Conservation (phyloP, 2,888 invertebrate species). For the Biston stratarius region DNA sequence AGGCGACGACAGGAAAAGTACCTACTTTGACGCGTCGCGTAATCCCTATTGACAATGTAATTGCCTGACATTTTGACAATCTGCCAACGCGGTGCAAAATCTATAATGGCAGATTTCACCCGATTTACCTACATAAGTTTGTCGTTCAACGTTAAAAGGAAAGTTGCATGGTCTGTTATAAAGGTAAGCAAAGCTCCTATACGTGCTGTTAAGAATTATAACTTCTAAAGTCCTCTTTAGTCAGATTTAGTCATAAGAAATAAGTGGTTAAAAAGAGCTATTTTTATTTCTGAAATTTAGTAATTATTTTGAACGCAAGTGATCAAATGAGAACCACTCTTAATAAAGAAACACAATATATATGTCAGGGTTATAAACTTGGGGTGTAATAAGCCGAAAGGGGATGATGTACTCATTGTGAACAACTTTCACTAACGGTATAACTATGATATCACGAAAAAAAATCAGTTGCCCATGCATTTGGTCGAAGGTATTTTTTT, state of each 20-base stretch:
- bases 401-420: too few species aligned
- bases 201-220: neutral
- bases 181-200: conserved; percentile 5
- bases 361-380: too few species aligned
- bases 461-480: too few species aligned
- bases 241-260: neutral
- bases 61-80: conserved; percentile 71
- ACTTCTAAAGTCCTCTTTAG: neutral
- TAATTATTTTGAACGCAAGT: neutral
- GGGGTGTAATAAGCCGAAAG: too few species aligned
- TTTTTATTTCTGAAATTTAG: too few species aligned
- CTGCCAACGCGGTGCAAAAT: conserved; percentile 58
- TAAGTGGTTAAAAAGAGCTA: neutral
- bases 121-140: conserved; percentile 31
- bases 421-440: too few species aligned
- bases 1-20: conserved; percentile 22
- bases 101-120: conserved; percentile 55
- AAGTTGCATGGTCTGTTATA: conserved; percentile 14
- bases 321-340: too few species aligned
- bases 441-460: too few species aligned
- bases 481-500: too few species aligned
- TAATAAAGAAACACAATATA: too few species aligned
- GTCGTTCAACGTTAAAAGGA: conserved; percentile 25
- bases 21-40: conserved; percentile 43
- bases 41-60: conserved; percentile 69